Conservation (phyloP, 2,113 vertebrate genomes). For the Nycticryphes semicollaris region DNA sequence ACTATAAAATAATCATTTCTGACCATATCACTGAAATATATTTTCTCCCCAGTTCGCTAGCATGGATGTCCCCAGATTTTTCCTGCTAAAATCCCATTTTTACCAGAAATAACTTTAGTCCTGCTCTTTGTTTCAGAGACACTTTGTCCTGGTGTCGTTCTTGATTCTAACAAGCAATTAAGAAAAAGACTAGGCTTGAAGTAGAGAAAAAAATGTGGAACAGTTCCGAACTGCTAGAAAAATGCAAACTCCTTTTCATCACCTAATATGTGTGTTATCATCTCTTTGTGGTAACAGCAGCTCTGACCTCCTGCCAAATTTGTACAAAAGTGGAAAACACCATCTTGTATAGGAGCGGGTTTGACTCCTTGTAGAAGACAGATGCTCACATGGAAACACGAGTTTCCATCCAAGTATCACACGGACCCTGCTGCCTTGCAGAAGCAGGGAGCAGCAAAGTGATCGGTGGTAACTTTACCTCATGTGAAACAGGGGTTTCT, state of each 20-base stretch:
- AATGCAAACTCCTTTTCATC: background rate
- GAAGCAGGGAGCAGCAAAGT: background rate
- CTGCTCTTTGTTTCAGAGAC: background rate
- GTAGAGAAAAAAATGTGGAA: background rate
- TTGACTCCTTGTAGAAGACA: background rate
- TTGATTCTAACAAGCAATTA: background rate
- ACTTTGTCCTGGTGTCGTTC: background rate
- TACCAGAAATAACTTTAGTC: background rate
- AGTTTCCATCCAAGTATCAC: background rate
- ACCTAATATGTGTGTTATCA: background rate
- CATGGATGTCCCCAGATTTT: background rate
- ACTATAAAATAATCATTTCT: background rate
- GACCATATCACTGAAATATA: background rate
- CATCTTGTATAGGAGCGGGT: accelerated
- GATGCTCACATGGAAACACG: background rate
- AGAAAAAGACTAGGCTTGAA: background rate
- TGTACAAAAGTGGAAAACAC: background rate
- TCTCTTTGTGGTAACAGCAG: background rate
- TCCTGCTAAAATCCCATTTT: background rate
- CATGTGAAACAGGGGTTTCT: background rate
- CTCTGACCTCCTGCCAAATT: background rate
- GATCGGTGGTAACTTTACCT: background rate
- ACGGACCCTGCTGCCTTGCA: background rate
- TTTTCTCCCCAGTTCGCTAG: background rate
- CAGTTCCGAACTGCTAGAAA: background rate